These are phyloP conservation scores for Conger conger DNA, from an alignment of 2,113 vertebrate species.

Conservation along the genomic window DNA sequence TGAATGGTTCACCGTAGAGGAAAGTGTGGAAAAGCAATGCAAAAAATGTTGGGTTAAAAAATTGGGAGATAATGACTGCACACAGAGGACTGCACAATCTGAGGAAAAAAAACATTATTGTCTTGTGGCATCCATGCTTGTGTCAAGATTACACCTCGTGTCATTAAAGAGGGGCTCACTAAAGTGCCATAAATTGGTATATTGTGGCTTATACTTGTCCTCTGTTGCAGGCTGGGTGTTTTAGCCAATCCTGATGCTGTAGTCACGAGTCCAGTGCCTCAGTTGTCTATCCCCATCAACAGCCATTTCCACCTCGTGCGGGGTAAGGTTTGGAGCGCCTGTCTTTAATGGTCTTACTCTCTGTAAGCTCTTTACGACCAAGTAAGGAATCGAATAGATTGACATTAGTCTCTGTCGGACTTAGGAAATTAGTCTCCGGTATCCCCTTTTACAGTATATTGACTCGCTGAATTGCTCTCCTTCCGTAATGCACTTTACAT, in stretches of 20 bases:
- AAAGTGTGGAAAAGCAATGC: too few relatives aligned
- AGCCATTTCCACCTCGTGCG: constrained; percentile 78
- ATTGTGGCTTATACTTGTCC: neutral
- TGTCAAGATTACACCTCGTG: neutral
- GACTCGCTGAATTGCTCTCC: too few relatives aligned
- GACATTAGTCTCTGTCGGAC: too few relatives aligned
- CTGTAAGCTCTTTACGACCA: neutral
- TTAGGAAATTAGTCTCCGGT: too few relatives aligned
- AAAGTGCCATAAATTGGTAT: neutral
- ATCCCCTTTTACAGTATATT: too few relatives aligned
- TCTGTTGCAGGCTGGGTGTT: constrained; percentile 77
- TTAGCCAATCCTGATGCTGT: constrained; percentile 72
- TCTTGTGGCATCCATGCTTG: neutral
- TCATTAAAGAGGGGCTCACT: neutral
- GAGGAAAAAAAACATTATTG: neutral
- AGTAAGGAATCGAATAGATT: neutral
- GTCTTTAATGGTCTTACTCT: neutral
- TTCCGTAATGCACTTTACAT: too few relatives aligned
- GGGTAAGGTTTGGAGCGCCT: neutral
- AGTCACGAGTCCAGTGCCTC: constrained; percentile 70
- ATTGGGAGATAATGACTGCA: too few relatives aligned
- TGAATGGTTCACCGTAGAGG: too few relatives aligned
- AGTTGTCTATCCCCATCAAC: constrained; percentile 87
- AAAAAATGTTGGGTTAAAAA: too few relatives aligned
- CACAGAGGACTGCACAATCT: neutral